phyloP scores from a whole-genome alignment of 2,888 invertebrate species.

The Chloromyia formosa region DNA sequence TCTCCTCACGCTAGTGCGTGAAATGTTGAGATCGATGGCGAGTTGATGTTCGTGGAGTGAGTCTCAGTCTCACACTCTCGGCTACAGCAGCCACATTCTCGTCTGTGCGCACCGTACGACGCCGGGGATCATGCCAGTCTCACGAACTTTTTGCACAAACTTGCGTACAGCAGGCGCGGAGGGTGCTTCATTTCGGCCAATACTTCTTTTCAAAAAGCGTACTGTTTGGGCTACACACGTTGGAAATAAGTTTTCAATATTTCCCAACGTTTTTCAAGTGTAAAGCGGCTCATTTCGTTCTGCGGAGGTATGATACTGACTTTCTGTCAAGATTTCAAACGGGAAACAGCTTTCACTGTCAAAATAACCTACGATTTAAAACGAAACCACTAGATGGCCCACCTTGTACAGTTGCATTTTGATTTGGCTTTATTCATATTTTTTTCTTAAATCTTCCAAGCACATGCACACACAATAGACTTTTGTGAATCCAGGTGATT shows the following conservation, averaged over 20 bases:
- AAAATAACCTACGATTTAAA: slow-evolving; percentile 10
- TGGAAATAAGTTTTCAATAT: slow-evolving; percentile 13
- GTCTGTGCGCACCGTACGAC: slow-evolving; percentile 47
- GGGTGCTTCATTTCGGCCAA: slow-evolving; percentile 35
- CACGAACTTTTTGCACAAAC: slow-evolving; percentile 40
- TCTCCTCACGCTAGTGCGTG: slow-evolving; percentile 49
- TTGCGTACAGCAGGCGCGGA: slow-evolving; percentile 34
- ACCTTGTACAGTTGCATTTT: no score
- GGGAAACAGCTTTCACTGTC: slow-evolving; percentile 5
- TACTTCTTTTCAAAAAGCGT: slow-evolving; percentile 16
- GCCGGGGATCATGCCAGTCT: slow-evolving; percentile 46
- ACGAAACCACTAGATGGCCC: neutral
- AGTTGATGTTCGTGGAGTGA: slow-evolving; percentile 50
- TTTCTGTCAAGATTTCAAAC: neutral
- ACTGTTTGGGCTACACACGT: slow-evolving; percentile 10
- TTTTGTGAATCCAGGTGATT: slow-evolving; percentile 99
- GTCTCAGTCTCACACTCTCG: slow-evolving; percentile 51
- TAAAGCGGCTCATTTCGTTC: slow-evolving; percentile 8
- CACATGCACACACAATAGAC: no score
- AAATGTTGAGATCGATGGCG: slow-evolving; percentile 49
- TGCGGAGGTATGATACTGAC: neutral
- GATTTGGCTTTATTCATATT: no score
- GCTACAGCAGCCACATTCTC: slow-evolving; percentile 51
- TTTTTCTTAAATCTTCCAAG: no score
- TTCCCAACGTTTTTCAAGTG: neutral